phyloP scores from a whole-genome alignment of 1,140 invertebrate genomes.

The Dinoponera quadriceps region DNA sequence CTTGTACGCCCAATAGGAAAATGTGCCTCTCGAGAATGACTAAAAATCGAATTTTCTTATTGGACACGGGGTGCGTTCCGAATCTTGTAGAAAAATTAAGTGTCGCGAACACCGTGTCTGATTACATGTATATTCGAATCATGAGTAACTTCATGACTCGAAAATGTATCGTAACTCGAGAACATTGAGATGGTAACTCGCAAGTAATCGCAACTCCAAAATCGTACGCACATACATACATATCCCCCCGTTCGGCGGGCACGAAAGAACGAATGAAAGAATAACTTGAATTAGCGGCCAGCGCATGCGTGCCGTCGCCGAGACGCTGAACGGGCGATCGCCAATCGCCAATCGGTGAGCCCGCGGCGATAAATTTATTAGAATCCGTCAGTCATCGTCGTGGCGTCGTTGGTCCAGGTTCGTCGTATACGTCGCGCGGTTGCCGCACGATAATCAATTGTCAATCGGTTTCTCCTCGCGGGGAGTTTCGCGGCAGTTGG shows the following conservation, averaged over 20 bases:
- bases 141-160: too few species aligned
- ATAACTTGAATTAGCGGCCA: slow-evolving; percentile 47
- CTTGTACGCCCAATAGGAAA: too few species aligned
- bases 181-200: too few species aligned
- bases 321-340: slow-evolving; percentile 40
- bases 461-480: not conserved
- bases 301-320: slow-evolving; percentile 37
- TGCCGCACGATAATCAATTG: not conserved
- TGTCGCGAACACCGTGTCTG: too few species aligned
- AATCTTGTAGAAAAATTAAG: too few species aligned
- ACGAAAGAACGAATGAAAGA: not conserved
- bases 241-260: too few species aligned
- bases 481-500: not conserved
- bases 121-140: too few species aligned
- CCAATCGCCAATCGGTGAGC: slow-evolving; percentile 66
- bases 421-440: not conserved
- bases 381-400: slow-evolving; percentile 56
- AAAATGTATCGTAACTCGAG: not conserved
- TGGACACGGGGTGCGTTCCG: too few species aligned
- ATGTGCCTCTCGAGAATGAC: too few species aligned
- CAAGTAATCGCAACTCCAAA: too few species aligned
- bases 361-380: not conserved
- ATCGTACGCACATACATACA: too few species aligned
- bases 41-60: too few species aligned
- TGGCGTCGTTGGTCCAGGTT: not conserved